These are phyloP conservation scores for Trichomycterus rosablanca DNA, from an alignment of 2,113 vertebrate species.

Conservation along the genomic window DNA sequence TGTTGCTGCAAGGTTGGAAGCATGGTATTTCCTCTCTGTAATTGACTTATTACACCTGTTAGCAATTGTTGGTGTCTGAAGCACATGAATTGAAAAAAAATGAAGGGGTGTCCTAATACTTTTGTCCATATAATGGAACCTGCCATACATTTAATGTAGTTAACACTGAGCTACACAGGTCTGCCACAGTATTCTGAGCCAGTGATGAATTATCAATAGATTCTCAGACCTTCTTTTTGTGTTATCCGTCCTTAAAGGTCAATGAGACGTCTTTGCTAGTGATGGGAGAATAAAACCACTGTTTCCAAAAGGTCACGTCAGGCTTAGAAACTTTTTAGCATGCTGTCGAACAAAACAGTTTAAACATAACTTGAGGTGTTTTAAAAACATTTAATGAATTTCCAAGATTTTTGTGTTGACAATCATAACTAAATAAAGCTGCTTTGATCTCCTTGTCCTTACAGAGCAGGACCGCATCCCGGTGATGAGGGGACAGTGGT, in stretches of 20 bases:
- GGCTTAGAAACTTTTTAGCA: too few species aligned
- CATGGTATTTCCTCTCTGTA: too few species aligned
- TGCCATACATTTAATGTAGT: not conserved
- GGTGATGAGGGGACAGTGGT: slow-evolving; percentile 98
- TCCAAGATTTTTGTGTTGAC: too few species aligned
- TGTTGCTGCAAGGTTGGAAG: too few species aligned
- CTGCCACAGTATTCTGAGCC: not conserved
- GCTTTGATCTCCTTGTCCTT: slow-evolving; percentile 22
- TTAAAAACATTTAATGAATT: too few species aligned
- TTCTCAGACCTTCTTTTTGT: not conserved
- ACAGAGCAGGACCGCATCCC: slow-evolving; percentile 89
- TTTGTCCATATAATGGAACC: too few species aligned
- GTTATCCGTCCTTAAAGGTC: not conserved
- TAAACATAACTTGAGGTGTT: not conserved
- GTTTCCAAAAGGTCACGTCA: not conserved
- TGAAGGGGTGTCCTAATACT: too few species aligned
- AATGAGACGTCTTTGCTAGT: not conserved
- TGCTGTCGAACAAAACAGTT: not conserved
- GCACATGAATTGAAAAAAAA: too few species aligned
- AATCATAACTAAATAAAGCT: not conserved
- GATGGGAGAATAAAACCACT: not conserved
- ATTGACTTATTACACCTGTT: too few species aligned
- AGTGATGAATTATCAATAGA: not conserved
- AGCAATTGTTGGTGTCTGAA: too few species aligned
- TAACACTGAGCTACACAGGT: not conserved